Percentiles rank a stretch among this genome's conserved stretches.
These are phyloP conservation scores for Leptoclinus maculatus DNA, from an alignment of 2,797 vertebrate species.

Conservation along the genomic window DNA sequence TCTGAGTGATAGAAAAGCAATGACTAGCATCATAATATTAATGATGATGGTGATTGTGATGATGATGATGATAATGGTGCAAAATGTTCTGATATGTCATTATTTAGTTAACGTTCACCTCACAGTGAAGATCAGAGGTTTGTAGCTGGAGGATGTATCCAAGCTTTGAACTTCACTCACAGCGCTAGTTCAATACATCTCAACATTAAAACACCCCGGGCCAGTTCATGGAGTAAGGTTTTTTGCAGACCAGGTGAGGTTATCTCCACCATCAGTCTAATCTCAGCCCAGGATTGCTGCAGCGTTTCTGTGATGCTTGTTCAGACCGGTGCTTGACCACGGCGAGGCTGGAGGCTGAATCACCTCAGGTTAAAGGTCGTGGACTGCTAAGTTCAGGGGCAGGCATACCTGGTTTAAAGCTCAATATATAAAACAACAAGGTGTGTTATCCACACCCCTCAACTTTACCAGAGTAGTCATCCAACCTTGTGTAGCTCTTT, in stretches of 20 bases:
- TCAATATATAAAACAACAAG: conserved; percentile 4
- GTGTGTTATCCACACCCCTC: not conserved
- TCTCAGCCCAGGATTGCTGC: conserved; percentile 21
- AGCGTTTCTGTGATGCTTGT: conserved; percentile 36
- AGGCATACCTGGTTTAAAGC: conserved; percentile 19
- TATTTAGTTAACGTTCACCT: not conserved
- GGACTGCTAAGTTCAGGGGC: conserved; percentile 27
- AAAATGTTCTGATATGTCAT: not conserved
- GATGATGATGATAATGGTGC: not conserved
- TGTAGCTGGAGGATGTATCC: conserved; percentile 23
- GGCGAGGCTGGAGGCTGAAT: conserved; percentile 45
- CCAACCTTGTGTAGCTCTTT: not conserved
- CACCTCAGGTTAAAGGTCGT: conserved; percentile 46
- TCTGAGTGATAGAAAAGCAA: not conserved
- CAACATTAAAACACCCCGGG: conserved; percentile 26
- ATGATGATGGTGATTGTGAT: not conserved
- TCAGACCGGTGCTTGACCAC: conserved; percentile 56
- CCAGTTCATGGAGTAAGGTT: conserved; percentile 9
- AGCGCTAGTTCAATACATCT: conserved; percentile 22
- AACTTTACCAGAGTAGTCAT: not conserved
- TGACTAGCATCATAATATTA: not conserved
- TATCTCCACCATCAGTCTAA: conserved; percentile 55
- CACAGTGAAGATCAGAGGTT: conserved; percentile 17
- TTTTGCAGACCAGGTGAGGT: conserved; percentile 41
- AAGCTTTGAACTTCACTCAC: conserved; percentile 53